These are phyloP conservation scores for Drosophila trapezifrons DNA, from an alignment of 1,140 invertebrate species.

Conservation along the genomic window DNA sequence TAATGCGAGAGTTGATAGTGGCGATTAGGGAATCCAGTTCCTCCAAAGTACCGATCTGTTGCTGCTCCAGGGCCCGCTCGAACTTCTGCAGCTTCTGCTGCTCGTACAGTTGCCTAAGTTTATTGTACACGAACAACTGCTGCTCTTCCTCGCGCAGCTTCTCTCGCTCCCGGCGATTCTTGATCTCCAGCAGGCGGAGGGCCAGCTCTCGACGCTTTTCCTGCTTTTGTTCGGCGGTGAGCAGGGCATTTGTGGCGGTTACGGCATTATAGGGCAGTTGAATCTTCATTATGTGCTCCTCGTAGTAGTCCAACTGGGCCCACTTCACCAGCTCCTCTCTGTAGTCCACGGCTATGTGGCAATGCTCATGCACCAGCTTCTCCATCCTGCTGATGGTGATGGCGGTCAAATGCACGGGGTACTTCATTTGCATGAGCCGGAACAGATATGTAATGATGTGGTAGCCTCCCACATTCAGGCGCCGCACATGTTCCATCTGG, in stretches of 20 bases:
- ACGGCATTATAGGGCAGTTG: conserved; percentile 90
- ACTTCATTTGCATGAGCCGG: conserved; percentile 95
- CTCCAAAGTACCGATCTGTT: conserved; percentile 86
- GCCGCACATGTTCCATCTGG: conserved; percentile 88
- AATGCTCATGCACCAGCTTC: conserved; percentile 93
- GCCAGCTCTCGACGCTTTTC: conserved; percentile 94
- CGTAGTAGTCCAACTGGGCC: conserved; percentile 92
- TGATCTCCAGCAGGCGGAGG: conserved; percentile 91
- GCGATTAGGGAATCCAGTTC: conserved; percentile 89
- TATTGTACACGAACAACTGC: conserved; percentile 90
- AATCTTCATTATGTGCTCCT: conserved; percentile 92
- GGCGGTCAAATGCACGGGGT: conserved; percentile 94
- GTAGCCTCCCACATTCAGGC: conserved; percentile 94
- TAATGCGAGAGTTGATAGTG: conserved; percentile 90
- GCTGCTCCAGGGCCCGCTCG: conserved; percentile 86
- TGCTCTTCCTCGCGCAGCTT: conserved; percentile 94
- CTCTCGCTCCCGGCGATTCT: conserved; percentile 92
- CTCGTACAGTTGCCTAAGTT: conserved; percentile 85
- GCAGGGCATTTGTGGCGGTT: conserved; percentile 84
- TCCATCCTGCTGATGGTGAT: conserved; percentile 94
- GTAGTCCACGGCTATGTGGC: conserved; percentile 91
- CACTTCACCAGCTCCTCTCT: conserved; percentile 91
- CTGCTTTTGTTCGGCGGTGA: conserved; percentile 92
- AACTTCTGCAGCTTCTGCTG: conserved; percentile 75
- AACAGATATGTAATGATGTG: conserved; percentile 95